Evolutionary conservation across 2,113 vertebrate genomes (phyloP).

Genomic region (Edolisoma coerulescens): DNA sequence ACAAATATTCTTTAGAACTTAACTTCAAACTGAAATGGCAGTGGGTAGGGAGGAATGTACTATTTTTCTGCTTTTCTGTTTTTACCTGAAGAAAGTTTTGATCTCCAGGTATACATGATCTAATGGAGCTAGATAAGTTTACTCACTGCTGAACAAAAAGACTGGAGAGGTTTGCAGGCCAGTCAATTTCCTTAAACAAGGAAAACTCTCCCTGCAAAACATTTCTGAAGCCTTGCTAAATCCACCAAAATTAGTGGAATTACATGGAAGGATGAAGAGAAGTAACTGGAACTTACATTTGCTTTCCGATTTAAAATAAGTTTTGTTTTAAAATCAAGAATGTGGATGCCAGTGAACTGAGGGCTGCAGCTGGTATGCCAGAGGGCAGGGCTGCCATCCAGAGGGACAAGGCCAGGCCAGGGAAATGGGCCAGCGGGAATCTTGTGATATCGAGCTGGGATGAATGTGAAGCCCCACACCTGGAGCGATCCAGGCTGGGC

Average conservation of each 20-base stretch:
- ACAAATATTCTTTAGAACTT: not conserved
- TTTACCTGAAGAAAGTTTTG: not conserved
- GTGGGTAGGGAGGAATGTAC: not conserved
- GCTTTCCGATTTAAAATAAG: not conserved
- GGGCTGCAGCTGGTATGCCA: not conserved
- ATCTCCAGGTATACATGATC: not conserved
- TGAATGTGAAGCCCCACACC: not conserved
- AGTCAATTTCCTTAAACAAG: not conserved
- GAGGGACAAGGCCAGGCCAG: not conserved
- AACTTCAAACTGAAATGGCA: not conserved
- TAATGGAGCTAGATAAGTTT: not conserved
- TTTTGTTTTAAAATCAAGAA: not conserved
- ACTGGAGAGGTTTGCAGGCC: not conserved
- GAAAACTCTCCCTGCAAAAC: not conserved
- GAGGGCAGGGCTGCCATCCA: not conserved
- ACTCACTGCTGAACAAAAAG: not conserved
- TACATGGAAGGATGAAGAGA: not conserved
- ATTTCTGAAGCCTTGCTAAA: not conserved
- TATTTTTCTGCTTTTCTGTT: not conserved
- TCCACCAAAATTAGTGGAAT: not conserved
- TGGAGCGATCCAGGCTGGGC: accelerated
- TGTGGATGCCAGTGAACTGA: not conserved
- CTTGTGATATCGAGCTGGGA: not conserved
- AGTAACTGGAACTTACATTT: not conserved
- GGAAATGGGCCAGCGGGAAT: accelerated